Percentiles rank a stretch among this genome's conserved stretches.
Evolutionary conservation across 2,888 invertebrate genomes (phyloP).

Genomic region (Strigamia maritima): DNA sequence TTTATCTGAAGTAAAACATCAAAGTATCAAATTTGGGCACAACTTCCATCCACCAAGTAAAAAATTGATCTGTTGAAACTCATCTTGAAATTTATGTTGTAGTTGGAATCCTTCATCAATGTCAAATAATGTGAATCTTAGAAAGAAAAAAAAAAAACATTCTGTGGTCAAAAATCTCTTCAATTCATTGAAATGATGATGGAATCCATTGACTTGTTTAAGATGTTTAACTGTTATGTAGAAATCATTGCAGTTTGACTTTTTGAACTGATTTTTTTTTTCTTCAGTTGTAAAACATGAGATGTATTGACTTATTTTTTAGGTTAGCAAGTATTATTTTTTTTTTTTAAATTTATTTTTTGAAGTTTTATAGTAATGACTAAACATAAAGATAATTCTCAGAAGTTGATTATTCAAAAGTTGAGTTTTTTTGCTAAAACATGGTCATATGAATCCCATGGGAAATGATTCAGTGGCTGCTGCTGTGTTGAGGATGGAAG

Average conservation of each 20-base stretch:
- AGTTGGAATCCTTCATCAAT: not conserved
- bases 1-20: not conserved
- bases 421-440: not conserved
- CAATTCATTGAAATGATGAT: not conserved
- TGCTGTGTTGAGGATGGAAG: too few relatives aligned
- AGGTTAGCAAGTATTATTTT: too few relatives aligned
- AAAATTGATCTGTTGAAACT: not conserved
- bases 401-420: not conserved
- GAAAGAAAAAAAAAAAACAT: not conserved
- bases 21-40: not conserved
- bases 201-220: not conserved
- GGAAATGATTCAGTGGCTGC: not conserved
- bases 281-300: not conserved
- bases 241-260: not conserved
- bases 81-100: not conserved
- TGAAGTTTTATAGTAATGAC: too few relatives aligned
- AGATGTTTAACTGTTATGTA: not conserved
- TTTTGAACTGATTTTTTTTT: too few relatives aligned
- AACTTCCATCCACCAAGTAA: not conserved
- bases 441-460: not conserved
- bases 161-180: too few relatives aligned
- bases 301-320: too few relatives aligned
- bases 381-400: not conserved
- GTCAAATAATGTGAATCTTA: not conserved
- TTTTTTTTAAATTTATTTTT: not conserved